Base-by-base conservation (phyloP, 2,797 vertebrate genomes). In the Corythornis leucogaster region DNA sequence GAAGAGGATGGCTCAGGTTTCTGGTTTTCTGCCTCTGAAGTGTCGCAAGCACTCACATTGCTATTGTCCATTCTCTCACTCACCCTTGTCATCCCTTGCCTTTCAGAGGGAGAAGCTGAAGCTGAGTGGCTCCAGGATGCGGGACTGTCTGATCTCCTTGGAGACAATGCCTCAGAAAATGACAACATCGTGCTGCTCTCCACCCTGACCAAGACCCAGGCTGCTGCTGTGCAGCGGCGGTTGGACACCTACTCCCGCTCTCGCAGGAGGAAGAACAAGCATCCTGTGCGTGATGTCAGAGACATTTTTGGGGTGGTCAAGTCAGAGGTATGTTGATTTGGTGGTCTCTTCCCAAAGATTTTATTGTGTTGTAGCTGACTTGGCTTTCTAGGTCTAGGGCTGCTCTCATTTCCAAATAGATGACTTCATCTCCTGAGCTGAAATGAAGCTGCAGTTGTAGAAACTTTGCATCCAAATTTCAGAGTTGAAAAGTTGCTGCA, bases 101-200 rank as follows among this genome's bases (percentile, higher is more conserved):
- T 11, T 2, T 2, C 82, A 97, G 96, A 97, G 51, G 98, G 98
- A 3, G 99, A 99, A 61, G 98, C 98, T 30, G 98, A 99, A 89
- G 98, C 98, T 5, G 98, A 98, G 96, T 99, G 98, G 99, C 97
- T 99, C 51, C 98, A 98, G 61, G 99, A 99, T 2, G 98, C 98
- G 0, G 98, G 99, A 22, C 97, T 99, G 43, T 98, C 98, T 0
- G 97, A 97, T 58, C 98, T 99, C 42, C 98, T 98, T 3, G 97
- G 97, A 31, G 96, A 95, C 24, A 10, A 19, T 0, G 91, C 48
- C 5, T 97, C 97, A 0, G 98, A 98, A 51, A 91, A 95, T 0
- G 98, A 98, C 85, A 98, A 98, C 14, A 95, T 95, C 1, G 91
- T 98, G 67, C 97, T 99, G 94, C 97, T 99, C 79, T 99, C 98